Conservation (phyloP, 2,797 vertebrate species). For the Novumbra hubbsi region DNA sequence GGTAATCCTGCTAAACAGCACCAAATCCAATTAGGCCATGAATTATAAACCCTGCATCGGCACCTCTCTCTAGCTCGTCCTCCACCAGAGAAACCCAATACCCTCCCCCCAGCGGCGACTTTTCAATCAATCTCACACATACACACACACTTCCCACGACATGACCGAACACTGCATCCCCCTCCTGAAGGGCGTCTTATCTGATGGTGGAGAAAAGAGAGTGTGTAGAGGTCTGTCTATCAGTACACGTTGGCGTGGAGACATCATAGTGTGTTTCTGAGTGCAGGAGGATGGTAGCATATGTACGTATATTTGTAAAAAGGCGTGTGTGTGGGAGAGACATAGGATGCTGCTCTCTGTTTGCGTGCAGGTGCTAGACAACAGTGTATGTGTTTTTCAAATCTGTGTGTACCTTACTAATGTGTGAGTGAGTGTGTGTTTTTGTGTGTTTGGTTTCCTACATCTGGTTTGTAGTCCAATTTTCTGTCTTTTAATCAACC, state of each 20-base stretch:
- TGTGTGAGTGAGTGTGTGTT: background rate
- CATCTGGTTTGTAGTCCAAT: too few species aligned
- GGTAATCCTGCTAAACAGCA: conserved; percentile 85
- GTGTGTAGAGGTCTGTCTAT: background rate
- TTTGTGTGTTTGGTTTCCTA: conserved; percentile 2
- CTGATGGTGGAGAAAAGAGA: background rate
- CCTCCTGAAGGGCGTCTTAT: background rate
- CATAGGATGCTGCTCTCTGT: too few species aligned
- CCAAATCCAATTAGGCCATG: conserved; percentile 85
- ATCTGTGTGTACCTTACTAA: too few species aligned
- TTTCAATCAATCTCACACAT: conserved; percentile 17
- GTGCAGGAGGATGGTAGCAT: background rate
- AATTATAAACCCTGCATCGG: conserved; percentile 79
- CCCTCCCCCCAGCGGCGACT: conserved; percentile 37
- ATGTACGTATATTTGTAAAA: background rate
- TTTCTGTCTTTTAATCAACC: background rate
- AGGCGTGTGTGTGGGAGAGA: background rate
- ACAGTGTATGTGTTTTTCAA: background rate
- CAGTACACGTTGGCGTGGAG: background rate
- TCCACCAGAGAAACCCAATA: conserved; percentile 65
- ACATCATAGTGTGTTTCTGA: background rate
- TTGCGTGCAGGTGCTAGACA: too few species aligned
- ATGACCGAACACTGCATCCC: background rate
- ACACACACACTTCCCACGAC: conserved; percentile 4
- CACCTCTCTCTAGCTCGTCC: conserved; percentile 59